These are phyloP conservation scores for Sternarchorhynchus goeldii DNA, from an alignment of 2,797 vertebrate species.

Conservation along the genomic window DNA sequence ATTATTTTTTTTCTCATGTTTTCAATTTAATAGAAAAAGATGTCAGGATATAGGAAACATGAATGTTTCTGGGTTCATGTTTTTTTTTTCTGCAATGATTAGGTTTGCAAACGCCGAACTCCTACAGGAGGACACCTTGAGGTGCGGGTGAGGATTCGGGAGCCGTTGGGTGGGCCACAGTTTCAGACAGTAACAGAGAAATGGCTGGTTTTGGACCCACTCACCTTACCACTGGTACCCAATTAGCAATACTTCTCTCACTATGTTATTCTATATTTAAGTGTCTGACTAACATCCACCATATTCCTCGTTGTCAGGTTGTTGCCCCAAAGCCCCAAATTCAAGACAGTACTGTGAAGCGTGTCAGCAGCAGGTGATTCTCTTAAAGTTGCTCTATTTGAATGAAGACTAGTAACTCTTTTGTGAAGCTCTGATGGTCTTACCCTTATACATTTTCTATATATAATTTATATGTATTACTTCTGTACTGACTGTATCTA, in stretches of 20 bases:
- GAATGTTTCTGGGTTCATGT: background rate
- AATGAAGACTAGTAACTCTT: no score
- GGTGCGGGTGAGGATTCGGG: slow-evolving; percentile 70
- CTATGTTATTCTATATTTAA: background rate
- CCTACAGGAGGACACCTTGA: slow-evolving; percentile 73
- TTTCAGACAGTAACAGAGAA: slow-evolving; percentile 68
- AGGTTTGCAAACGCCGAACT: slow-evolving; percentile 74
- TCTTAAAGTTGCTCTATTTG: background rate
- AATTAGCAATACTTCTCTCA: background rate
- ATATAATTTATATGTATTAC: no score
- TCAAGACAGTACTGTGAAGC: slow-evolving; percentile 2
- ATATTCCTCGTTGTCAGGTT: background rate
- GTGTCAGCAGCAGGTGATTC: background rate
- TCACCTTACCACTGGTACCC: slow-evolving; percentile 59
- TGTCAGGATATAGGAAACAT: background rate
- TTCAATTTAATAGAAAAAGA: background rate
- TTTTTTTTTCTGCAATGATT: background rate
- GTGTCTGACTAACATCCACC: background rate
- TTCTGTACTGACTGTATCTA: background rate
- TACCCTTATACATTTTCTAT: no score
- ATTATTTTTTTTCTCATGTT: background rate
- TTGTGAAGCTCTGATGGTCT: no score
- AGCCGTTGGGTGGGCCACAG: slow-evolving; percentile 71
- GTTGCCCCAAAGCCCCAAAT: background rate
- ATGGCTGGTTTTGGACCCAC: slow-evolving; percentile 71